These are phyloP conservation scores for Caradrina kadenii DNA, from an alignment of 2,888 invertebrate species.

Conservation along the genomic window DNA sequence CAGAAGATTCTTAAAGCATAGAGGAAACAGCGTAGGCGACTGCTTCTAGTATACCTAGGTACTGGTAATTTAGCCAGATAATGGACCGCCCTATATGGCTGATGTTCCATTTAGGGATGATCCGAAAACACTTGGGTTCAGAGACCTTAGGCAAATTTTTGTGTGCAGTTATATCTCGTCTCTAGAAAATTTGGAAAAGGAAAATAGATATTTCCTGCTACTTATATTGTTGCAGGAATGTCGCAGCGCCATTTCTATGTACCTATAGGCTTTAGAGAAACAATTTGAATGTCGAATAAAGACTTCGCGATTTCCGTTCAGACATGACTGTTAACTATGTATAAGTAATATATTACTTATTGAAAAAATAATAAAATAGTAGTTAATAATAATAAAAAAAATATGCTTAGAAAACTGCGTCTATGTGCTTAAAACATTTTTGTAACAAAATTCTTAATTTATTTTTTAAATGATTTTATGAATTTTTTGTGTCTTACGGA, in stretches of 20 bases:
- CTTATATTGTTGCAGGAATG: too few relatives aligned
- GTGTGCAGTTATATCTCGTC: not conserved
- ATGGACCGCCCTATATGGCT: not conserved
- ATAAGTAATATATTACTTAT: slow-evolving; percentile 37
- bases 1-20: slow-evolving; percentile 14
- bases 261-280: slow-evolving; percentile 19
- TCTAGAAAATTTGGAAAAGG: not conserved
- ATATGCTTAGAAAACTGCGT: slow-evolving; percentile 42
- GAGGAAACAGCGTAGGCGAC: not conserved
- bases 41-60: not conserved
- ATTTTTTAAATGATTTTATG: not conserved
- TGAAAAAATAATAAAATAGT: slow-evolving; percentile 27
- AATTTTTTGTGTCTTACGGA: slow-evolving; percentile 61
- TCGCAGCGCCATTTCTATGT: not conserved
- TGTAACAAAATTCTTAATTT: not conserved
- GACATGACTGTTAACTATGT: slow-evolving; percentile 48
- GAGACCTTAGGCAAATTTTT: not conserved
- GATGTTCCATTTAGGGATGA: not conserved
- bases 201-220: too few relatives aligned
- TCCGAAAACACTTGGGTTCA: not conserved
- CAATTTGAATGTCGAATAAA: slow-evolving; percentile 10
- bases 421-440: slow-evolving; percentile 35
- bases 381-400: slow-evolving; percentile 16
- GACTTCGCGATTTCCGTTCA: slow-evolving; percentile 47
- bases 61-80: not conserved